Conservation (phyloP, 1,140 invertebrate species). For the Octopus bimaculoides region DNA sequence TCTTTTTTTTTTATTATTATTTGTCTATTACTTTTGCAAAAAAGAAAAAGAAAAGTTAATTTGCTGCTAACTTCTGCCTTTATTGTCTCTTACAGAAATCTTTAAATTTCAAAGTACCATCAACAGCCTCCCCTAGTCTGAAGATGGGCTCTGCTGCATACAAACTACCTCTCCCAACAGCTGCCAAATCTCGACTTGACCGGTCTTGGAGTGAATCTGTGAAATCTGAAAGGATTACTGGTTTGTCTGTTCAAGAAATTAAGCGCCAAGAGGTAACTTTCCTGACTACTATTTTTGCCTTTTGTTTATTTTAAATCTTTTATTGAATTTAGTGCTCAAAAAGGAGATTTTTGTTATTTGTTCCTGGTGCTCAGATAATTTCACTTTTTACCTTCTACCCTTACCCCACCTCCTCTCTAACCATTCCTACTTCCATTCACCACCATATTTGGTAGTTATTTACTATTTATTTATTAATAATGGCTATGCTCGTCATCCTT, state of each 20-base stretch:
- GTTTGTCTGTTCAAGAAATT: conserved; percentile 34
- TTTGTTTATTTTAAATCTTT: background rate
- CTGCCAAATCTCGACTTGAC: conserved; percentile 35
- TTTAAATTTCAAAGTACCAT: conserved; percentile 36
- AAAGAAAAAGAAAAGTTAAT: background rate
- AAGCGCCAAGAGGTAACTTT: conserved; percentile 46
- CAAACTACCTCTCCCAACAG: conserved; percentile 40
- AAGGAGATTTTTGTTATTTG: too few relatives aligned
- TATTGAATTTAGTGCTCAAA: too few relatives aligned
- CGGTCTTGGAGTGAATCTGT: conserved; percentile 46
- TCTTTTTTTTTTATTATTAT: too few relatives aligned
- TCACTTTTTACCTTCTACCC: too few relatives aligned
- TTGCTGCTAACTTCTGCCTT: background rate
- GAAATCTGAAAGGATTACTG: conserved; percentile 25
- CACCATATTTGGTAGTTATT: too few relatives aligned
- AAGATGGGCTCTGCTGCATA: conserved; percentile 34
- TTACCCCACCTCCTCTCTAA: too few relatives aligned
- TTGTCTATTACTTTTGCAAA: background rate
- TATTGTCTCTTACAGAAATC: conserved; percentile 20
- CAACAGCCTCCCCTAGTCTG: conserved; percentile 25
- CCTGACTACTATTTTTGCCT: background rate
- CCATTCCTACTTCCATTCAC: too few relatives aligned
- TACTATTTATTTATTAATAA: too few relatives aligned
- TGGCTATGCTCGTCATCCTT: too few relatives aligned
- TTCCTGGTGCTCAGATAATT: too few relatives aligned